A percentile compares a stretch with the other conserved stretches of the same genome.
Evolutionary conservation across 2,113 vertebrate species (phyloP).

Genomic region (Genyomyrus donnyi): DNA sequence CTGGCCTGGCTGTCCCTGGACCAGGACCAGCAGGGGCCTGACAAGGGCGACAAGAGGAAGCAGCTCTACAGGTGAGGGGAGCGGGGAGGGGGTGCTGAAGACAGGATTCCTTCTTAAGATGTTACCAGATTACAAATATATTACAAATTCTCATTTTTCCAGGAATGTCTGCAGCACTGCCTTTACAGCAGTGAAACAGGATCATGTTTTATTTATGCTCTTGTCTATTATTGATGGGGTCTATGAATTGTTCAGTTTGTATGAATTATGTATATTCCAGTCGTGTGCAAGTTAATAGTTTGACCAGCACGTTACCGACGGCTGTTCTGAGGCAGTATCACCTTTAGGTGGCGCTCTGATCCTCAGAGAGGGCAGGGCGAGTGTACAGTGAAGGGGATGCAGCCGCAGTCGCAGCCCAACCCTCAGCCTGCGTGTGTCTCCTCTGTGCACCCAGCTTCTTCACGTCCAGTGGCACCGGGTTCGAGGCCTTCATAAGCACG

Average conservation of each 20-base stretch:
- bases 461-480: conserved; percentile 82
- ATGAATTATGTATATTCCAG: not conserved
- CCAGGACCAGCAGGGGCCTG: conserved; percentile 72
- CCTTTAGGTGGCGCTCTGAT: not conserved
- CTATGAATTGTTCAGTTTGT: not conserved
- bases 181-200: not conserved
- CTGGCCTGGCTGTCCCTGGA: conserved; percentile 89
- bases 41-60: conserved; percentile 85
- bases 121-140: not conserved
- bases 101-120: not conserved
- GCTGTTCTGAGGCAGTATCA: not conserved
- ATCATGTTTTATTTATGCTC: not conserved
- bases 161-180: not conserved
- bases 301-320: not conserved
- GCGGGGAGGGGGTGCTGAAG: too few species aligned
- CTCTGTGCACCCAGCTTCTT: conserved; percentile 72
- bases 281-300: not conserved
- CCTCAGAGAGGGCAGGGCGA: not conserved
- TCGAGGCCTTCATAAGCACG: conserved; percentile 89
- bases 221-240: not conserved
- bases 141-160: not conserved
- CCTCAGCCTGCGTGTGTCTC: not conserved
- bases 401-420: not conserved
- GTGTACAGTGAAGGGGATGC: not conserved
- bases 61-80: conserved; percentile 88